Base-by-base conservation (phyloP, 2,113 vertebrate genomes). In the Alosa alosa region DNA sequence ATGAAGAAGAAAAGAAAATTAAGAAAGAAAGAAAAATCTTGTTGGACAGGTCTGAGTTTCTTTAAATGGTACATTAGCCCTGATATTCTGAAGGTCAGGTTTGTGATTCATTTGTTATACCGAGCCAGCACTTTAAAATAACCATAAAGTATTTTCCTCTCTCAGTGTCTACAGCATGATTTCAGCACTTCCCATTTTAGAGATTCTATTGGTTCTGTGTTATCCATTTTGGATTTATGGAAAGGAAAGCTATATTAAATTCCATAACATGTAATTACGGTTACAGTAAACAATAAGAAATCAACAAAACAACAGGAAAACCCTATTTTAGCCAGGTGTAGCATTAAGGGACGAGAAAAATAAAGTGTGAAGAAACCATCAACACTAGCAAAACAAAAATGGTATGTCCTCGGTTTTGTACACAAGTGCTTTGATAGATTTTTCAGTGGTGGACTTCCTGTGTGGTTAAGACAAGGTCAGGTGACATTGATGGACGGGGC, bases 381-480 rank as follows among this genome's bases (percentile, higher is more conserved):
- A 55, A 17, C 52, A 60, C 50, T 17, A 15, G 13, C 6, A 60
- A 60, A 20, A 60, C 18, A 60, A 6, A 60, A 18, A 60, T 60
- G 5, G 4, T 4, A 22, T 60, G 55, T 22, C 20, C 20, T 60
- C 6, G 55, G 18, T 60, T 52, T 52, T 15, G 50, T 52, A 52
- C 50, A 52, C 50, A 52, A 52, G 20, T 60, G 18, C 1, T 22
- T 22, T 60, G 18, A 4, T 3, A 13, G 17, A 15, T 52, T 60
- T 55, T 22, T 22, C 83, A 81, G 50, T 57, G 85, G 84, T 55
- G 64, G 3, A 4, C 49, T 78, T 85, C 20, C 46, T 17, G 72
- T 83, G 68, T 84, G 82, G 84, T 50, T 49, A 78, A 88, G 44
- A 83, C 82, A 88, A 88, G 85, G 84, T 88, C 87, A 82, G 45